phyloP scores from a whole-genome alignment of 2,113 vertebrate genomes.

The Rhombomys opimus region DNA sequence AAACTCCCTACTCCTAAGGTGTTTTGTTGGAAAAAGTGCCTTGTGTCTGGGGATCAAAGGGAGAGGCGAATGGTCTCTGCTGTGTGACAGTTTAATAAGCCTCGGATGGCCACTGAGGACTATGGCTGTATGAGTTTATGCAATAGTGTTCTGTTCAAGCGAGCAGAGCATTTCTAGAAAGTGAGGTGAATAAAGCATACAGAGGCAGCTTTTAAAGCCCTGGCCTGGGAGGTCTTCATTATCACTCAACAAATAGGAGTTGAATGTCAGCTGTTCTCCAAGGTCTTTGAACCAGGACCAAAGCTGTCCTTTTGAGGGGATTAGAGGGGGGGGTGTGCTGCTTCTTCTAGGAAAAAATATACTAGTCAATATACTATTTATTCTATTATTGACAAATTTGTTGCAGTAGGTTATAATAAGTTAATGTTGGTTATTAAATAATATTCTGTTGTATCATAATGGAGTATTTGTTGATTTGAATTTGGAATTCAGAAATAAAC shows the following conservation, averaged over 20 bases:
- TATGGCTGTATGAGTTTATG: not conserved
- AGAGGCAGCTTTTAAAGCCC: not conserved
- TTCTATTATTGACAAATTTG: not conserved
- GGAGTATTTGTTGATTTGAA: conserved; percentile 15
- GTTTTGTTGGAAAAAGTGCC: not conserved
- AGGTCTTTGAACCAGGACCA: not conserved
- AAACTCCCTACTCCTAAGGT: not conserved
- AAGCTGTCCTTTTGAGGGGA: not conserved
- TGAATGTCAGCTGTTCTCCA: not conserved
- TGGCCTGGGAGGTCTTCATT: not conserved
- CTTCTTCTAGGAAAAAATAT: not conserved
- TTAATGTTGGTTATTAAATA: conserved; percentile 27
- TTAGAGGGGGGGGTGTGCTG: not conserved
- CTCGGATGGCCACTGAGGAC: not conserved
- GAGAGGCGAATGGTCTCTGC: not conserved
- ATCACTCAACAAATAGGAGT: not conserved
- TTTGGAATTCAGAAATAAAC: conserved; percentile 41
- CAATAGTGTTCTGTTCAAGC: not conserved
- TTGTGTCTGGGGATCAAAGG: conserved; percentile 30
- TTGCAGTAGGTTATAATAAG: not conserved
- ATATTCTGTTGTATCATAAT: not conserved
- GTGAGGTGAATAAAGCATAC: not conserved
- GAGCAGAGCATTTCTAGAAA: conserved; percentile 39
- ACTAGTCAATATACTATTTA: not conserved
- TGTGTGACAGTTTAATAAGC: not conserved